Evolutionary conservation across 2,797 vertebrate species (phyloP).

Genomic region (Xiphophorus birchmanni): DNA sequence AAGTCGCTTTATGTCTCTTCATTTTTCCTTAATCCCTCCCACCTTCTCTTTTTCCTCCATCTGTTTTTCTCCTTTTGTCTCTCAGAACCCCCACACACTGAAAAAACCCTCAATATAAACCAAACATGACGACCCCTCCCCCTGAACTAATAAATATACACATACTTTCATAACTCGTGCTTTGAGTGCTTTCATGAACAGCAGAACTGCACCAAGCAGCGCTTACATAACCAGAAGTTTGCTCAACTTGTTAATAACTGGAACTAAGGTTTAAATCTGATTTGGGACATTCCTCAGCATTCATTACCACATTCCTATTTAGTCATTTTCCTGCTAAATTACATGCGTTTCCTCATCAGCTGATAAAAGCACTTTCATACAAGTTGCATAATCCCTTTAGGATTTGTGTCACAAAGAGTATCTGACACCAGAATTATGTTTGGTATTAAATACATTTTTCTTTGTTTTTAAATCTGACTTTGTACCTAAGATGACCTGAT

Average conservation of each 20-base stretch:
- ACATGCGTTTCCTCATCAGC: background rate
- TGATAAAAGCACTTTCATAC: slow-evolving; percentile 8
- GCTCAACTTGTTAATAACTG: background rate
- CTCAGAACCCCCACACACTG: slow-evolving; percentile 4
- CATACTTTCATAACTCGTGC: background rate
- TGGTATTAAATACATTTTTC: background rate
- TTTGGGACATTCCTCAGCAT: background rate
- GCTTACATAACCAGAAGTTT: background rate
- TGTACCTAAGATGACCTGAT: background rate
- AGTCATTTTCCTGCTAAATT: background rate
- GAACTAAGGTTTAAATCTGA: background rate
- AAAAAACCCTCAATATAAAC: background rate
- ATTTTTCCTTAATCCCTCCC: slow-evolving; percentile 26
- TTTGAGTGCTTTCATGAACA: slow-evolving; percentile 9
- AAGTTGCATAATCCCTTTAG: background rate
- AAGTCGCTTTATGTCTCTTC: slow-evolving; percentile 43
- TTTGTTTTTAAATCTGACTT: background rate
- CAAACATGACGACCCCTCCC: background rate
- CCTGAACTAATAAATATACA: background rate
- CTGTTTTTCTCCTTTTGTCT: slow-evolving; percentile 47
- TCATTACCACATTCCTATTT: background rate
- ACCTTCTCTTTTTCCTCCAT: slow-evolving; percentile 38
- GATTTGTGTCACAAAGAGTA: background rate
- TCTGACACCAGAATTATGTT: background rate
- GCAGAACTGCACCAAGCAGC: background rate